phyloP scores from a whole-genome alignment of 37 sponge, comb jelly and placozoan genomes.

The Spongia lamella region DNA sequence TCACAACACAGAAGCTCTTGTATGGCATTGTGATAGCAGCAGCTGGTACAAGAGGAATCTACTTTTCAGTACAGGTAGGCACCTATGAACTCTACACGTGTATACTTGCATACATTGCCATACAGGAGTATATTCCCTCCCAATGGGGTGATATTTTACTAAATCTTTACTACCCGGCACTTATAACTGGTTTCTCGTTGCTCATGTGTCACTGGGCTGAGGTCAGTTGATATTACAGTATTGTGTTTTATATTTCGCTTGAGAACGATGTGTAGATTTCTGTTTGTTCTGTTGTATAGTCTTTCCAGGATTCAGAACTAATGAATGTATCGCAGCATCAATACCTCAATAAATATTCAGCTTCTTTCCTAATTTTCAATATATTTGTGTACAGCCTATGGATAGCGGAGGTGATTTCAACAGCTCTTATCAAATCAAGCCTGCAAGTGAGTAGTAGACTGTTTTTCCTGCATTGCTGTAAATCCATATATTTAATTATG shows the following conservation, averaged over 20 bases:
- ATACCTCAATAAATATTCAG: conserved; percentile 49
- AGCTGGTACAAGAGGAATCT: conserved; percentile 66
- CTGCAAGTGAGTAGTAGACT: conserved; percentile 23
- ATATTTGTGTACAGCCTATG: conserved; percentile 48
- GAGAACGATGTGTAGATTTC: neutral
- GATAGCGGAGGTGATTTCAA: conserved; percentile 67
- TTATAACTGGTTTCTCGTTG: conserved; percentile 58
- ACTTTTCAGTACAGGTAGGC: conserved; percentile 47
- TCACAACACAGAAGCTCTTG: conserved; percentile 55
- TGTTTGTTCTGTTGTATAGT: conserved; percentile 9
- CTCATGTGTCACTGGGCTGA: conserved; percentile 71
- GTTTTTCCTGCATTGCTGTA: neutral
- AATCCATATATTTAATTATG: neutral
- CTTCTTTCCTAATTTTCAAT: conserved; percentile 49
- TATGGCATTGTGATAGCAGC: conserved; percentile 62
- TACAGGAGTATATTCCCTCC: conserved; percentile 12
- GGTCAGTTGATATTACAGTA: conserved; percentile 10
- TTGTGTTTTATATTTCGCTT: neutral
- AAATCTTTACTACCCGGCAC: conserved; percentile 58
- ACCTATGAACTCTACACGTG: neutral
- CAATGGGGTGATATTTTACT: conserved; percentile 52
- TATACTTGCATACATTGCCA: conserved; percentile 18
- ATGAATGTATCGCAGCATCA: neutral
- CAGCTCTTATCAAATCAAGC: conserved; percentile 53
- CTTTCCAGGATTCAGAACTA: conserved; percentile 31